Evolutionary conservation across 2,888 invertebrate genomes (phyloP), one percentile per base, ranked within the genome.

Genomic region (Melangyna quadrimaculata): DNA sequence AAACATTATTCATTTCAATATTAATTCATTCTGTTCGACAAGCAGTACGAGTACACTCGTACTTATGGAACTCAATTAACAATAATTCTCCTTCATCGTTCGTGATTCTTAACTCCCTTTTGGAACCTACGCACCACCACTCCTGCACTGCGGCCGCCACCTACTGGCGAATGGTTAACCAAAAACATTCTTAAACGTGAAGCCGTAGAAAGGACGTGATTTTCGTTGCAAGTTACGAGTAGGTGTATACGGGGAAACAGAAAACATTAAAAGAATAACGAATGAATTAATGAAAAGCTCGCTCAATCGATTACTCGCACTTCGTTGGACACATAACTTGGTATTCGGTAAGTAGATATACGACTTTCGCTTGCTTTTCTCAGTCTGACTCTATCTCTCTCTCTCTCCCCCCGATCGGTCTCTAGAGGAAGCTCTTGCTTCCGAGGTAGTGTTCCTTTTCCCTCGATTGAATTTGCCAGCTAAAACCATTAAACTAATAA

Each of bases 291-390:
- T 73, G 72, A 82, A 69, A 74, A 83, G 63, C 65, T 51, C 78
- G 65, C 65, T 74, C 83, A 63, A 83, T 83, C 74, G 83, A 83
- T 83, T 83, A 74, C 70, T 83, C 74, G 63, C 83, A 78, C 74
- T 70, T 74, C 83, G 70, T 77, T 71, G 71, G 77, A 67, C 74
- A 78, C 32, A 65, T 70, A 72, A 67, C 72, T 69, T 43, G 55
- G 74, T 32, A n/a, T 14, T 12, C 7, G 8, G 12, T 12, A n/a
- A 37, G n/a, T n/a, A 27, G 48, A n/a, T 48, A 19, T 32, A 51
- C 17, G 24, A 37, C 35, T 37, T 48, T 51, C 22, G 35, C 22
- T 32, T 35, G 27, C 17, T 48, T 29, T 27, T 17, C 53, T 53
- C n/a, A 0, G 40, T 55, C 22, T 35, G 10, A 10, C n/a, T 24